Evolutionary conservation across 1,140 invertebrate genomes (phyloP), one percentile per base, ranked within the genome.

Genomic region (Drosophila lacertosa): DNA sequence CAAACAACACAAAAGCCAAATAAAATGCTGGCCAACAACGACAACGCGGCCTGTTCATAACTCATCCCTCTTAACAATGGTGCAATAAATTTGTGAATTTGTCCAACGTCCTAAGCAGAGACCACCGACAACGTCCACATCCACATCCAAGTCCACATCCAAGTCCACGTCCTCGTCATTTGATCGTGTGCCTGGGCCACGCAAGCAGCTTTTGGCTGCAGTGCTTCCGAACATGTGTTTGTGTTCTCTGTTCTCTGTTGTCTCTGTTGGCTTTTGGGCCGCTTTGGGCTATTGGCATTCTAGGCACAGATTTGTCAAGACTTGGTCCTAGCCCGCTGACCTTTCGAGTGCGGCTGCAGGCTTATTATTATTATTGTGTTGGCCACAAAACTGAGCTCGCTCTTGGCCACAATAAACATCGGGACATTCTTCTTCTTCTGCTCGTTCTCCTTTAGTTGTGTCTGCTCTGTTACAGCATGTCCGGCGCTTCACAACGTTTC

Each of bases 81-180:
- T 70, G 77, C 82, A 88, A 86, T 86, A 86, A 86, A 86, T 86
- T 86, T 86, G 74, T 88, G 82, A 86, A 86, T 86, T 88, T 86
- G 82, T 86, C 81, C 77, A 86, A 42, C 70, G 73, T 59, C 65
- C 77, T 62, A 67, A 48, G n/a, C 66, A 54, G 48, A 42, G 82
- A 89, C 83, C 83, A 88, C 83, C 83, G 62, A 64, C 74, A 37
- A 57, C 44, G 77, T 62, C 39, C 40, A 54, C 37, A 37, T 18
- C 42, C 20, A 2, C 20, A 20, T 57, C 44, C n/a, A n/a, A n/a
- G 74, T 63, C 18, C 45, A 55, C 32, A 37, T 13, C 29, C 26
- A 57, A 44, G 29, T 45, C 55, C 55, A 44, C 74, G 9, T 48
- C 29, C 60, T 42, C 82, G 77, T 70, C 84, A 86, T 86, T 89